Percentiles rank a stretch among this genome's conserved stretches.
phyloP scores from a whole-genome alignment of 2,113 vertebrate species.

The Carollia perspicillata region DNA sequence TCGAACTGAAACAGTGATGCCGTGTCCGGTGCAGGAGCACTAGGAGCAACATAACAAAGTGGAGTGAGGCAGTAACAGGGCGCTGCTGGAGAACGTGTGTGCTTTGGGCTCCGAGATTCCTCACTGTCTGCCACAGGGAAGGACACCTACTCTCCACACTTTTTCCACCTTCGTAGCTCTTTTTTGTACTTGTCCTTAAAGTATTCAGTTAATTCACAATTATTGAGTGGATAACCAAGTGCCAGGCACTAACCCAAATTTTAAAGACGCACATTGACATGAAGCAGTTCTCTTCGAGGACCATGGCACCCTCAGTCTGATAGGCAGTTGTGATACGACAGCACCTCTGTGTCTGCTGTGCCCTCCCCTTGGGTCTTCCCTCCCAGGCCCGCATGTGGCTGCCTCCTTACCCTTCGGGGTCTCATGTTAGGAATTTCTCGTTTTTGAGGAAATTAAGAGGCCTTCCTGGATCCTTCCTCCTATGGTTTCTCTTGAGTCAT shows the following conservation, averaged over 20 bases:
- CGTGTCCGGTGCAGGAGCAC: background rate
- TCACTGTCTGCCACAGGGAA: background rate
- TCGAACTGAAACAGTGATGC: background rate
- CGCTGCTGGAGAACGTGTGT: background rate
- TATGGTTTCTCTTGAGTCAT: background rate
- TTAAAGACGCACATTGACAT: background rate
- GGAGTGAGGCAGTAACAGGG: background rate
- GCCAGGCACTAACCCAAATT: background rate
- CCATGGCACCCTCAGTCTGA: background rate
- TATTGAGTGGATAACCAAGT: background rate
- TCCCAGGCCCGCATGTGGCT: background rate
- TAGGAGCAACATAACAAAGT: background rate
- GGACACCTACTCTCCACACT: background rate
- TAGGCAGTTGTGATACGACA: background rate
- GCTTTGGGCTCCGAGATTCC: background rate
- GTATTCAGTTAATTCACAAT: constrained; percentile 19
- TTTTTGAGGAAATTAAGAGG: background rate
- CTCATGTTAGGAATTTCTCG: background rate
- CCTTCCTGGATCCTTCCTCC: background rate
- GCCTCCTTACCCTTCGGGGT: background rate
- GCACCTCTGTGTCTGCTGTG: background rate
- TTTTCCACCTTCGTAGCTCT: background rate
- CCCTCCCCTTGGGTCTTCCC: background rate
- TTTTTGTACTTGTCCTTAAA: constrained; percentile 8
- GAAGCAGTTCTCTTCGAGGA: background rate